phyloP scores from a whole-genome alignment of 1,140 invertebrate species.

The Rhopalosiphum maidis region DNA sequence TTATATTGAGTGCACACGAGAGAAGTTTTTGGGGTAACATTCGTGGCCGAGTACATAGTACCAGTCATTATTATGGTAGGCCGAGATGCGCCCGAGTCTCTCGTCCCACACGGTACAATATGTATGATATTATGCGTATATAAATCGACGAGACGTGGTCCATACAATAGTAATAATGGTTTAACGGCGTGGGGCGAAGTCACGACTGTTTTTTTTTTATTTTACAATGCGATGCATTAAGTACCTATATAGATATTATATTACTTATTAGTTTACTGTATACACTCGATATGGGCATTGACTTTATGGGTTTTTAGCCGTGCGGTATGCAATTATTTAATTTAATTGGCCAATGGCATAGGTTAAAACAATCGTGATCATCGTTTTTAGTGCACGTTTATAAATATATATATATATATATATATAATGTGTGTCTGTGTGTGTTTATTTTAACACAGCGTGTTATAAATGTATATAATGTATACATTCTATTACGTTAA shows the following conservation, averaged over 20 bases:
- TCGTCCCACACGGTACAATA: neutral
- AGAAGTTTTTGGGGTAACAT: neutral
- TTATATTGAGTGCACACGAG: neutral
- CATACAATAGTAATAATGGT: neutral
- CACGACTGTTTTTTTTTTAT: neutral
- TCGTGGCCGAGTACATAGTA: neutral
- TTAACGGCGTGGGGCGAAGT: neutral
- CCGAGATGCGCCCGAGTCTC: neutral
- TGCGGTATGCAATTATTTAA: slow-evolving; percentile 1
- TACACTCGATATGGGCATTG: slow-evolving; percentile 5
- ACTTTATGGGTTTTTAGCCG: neutral
- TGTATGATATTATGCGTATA: neutral
- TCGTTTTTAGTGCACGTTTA: neutral
- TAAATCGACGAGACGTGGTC: neutral
- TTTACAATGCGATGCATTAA: neutral
- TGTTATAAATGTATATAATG: too few relatives aligned
- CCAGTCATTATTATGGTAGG: neutral
- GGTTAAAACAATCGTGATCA: slow-evolving; percentile 7
- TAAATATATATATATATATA: neutral
- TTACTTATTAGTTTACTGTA: slow-evolving; percentile 14
- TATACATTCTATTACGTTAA: too few relatives aligned
- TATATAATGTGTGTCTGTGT: too few relatives aligned
- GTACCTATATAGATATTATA: neutral
- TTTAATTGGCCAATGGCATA: neutral
- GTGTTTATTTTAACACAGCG: too few relatives aligned